Conservation (phyloP, 2,113 vertebrate genomes). For the Petaurus breviceps region DNA sequence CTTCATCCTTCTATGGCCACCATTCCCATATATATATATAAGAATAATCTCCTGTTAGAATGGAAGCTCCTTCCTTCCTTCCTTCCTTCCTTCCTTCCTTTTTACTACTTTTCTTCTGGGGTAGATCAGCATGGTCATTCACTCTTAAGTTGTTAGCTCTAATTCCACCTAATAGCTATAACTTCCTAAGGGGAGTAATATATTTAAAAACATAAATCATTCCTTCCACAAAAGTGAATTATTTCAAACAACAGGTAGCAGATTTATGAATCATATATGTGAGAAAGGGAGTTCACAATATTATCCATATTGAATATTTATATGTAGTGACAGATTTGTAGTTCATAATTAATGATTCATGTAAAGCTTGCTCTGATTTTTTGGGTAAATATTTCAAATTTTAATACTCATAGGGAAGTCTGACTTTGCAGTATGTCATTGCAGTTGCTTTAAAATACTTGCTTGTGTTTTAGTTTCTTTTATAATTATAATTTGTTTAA, state of each 20-base stretch:
- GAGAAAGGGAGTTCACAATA: slow-evolving; percentile 5
- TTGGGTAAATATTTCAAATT: neutral
- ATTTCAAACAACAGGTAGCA: neutral
- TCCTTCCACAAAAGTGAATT: neutral
- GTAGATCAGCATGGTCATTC: neutral
- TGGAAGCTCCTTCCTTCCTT: no score
- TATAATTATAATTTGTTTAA: neutral
- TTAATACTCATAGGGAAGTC: neutral
- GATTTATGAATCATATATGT: neutral
- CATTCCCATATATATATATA: no score
- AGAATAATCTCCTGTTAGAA: no score
- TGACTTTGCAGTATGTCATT: neutral
- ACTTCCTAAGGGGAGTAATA: neutral
- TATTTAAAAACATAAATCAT: slow-evolving; percentile 1
- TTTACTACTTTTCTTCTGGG: slow-evolving; percentile 15
- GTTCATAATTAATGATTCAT: slow-evolving; percentile 40
- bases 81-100: no score
- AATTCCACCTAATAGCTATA: slow-evolving; percentile 31
- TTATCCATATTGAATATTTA: slow-evolving; percentile 21
- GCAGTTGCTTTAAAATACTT: slow-evolving; percentile 8
- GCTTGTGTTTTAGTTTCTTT: slow-evolving; percentile 42
- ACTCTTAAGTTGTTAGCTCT: neutral
- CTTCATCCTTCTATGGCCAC: no score
- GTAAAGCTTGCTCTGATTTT: neutral
- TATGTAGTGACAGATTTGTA: neutral